phyloP scores from a whole-genome alignment of 2,888 invertebrate genomes.

The Cerceris rybyensis region DNA sequence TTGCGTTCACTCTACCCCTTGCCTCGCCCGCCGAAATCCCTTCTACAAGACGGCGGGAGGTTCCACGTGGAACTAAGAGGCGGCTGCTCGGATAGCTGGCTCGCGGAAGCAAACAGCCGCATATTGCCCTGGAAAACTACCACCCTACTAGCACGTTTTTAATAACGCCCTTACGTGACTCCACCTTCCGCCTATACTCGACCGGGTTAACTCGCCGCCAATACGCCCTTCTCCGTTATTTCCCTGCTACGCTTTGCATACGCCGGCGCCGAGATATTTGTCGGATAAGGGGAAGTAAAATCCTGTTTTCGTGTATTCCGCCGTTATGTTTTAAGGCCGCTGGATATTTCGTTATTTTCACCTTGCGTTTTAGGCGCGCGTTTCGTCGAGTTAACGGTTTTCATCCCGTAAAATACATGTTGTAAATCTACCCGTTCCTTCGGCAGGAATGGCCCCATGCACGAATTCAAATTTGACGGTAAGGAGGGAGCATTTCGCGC shows the following conservation, averaged over 20 bases:
- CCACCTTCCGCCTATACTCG: constrained; percentile 27
- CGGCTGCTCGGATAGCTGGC: constrained; percentile 25
- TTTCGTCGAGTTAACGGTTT: constrained; percentile 18
- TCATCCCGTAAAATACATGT: constrained; percentile 36
- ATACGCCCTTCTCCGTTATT: constrained; percentile 26
- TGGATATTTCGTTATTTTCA: constrained; percentile 35
- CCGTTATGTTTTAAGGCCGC: constrained; percentile 21
- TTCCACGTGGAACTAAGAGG: constrained; percentile 27
- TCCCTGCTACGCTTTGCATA: constrained; percentile 46
- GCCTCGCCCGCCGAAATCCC: constrained; percentile 9
- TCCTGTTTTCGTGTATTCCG: constrained; percentile 3
- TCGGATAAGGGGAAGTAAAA: constrained; percentile 27
- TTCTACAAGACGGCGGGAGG: not conserved
- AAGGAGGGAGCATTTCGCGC: constrained; percentile 4
- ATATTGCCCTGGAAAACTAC: constrained; percentile 75
- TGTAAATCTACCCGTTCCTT: constrained; percentile 19
- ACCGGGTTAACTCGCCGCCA: constrained; percentile 38
- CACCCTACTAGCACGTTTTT: constrained; percentile 73
- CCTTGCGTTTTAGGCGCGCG: constrained; percentile 6
- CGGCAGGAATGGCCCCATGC: constrained; percentile 3
- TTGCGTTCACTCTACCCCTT: constrained; percentile 14
- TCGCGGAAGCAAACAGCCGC: constrained; percentile 66
- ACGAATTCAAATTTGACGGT: constrained; percentile 17
- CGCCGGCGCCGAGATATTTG: constrained; percentile 27
- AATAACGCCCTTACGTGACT: constrained; percentile 76